Conservation (phyloP, 2,113 vertebrate species). For the Bujurquina vittata region DNA sequence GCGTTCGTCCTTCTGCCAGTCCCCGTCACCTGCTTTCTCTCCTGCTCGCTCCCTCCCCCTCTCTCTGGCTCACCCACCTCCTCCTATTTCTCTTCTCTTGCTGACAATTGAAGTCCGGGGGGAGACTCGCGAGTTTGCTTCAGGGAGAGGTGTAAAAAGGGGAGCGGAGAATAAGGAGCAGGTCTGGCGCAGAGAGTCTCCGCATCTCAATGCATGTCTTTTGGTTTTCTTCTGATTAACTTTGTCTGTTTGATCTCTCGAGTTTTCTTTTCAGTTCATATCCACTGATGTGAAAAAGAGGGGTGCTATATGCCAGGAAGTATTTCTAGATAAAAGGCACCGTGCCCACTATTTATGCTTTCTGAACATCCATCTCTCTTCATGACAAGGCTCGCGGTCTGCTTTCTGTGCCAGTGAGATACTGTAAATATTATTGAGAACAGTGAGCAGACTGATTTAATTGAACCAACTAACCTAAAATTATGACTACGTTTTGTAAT, state of each 20-base stretch:
- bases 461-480: neutral
- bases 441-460: conserved; percentile 11
- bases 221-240: conserved; percentile 76
- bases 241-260: conserved; percentile 80
- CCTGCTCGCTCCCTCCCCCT: conserved; percentile 4
- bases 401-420: conserved; percentile 11
- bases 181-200: conserved; percentile 51
- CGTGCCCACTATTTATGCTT: conserved; percentile 62
- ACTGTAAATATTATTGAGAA: conserved; percentile 22
- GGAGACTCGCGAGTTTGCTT: conserved; percentile 68
- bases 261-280: conserved; percentile 70
- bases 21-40: conserved; percentile 74
- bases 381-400: conserved; percentile 25
- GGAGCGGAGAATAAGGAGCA: conserved; percentile 48
- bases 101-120: conserved; percentile 78
- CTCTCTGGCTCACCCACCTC: conserved; percentile 23
- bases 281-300: conserved; percentile 70
- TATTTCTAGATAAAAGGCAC: conserved; percentile 74
- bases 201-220: conserved; percentile 68
- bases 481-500: conserved; percentile 1
- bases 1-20: conserved; percentile 78
- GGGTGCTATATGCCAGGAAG: conserved; percentile 59
- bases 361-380: conserved; percentile 67
- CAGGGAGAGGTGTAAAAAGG: conserved; percentile 60
- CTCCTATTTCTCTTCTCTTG: conserved; percentile 53